Evolutionary conservation across 2,888 invertebrate species (phyloP), one percentile per base, ranked within the genome.

Genomic region (Eupithecia tripunctaria): DNA sequence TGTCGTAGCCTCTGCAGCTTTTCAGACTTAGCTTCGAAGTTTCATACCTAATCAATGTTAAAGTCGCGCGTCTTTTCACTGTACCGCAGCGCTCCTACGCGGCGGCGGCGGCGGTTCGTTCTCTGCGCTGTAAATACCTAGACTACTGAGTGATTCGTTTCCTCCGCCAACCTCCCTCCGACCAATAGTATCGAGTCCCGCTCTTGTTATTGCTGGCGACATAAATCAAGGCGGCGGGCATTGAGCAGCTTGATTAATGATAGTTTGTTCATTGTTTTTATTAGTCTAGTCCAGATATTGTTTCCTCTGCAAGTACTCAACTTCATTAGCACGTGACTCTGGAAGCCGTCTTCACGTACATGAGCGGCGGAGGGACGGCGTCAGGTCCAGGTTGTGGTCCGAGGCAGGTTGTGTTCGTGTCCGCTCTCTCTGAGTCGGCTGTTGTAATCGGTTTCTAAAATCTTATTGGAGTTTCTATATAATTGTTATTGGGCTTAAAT

Each of bases 111-210:
- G 18, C 1, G 43, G 7, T 4, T 47, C 47, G 7, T 5, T 43
- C n/a, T 7, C 47, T n/a, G 7, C 25, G 27, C 38, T 70, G 75
- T 75, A 75, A 62, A 68, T 70, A 43, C 4, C 15, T 14, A 1
- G 1, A n/a, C 7, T 7, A 10, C 75, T 68, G 76, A 77, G 74
- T 73, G 82, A 79, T 70, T 79, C 74, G 77, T 70, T 70, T 73
- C 72, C 73, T 72, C 77, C 71, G 70, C 79, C 72, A 82, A 0
- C 12, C 8, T 43, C 82, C 5, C 85, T 84, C 81, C 81, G 86
- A 86, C 84, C 87, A 85, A 87, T 83, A 63, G 56, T 79, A 71
- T 72, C 71, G n/a, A 73, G 65, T 72, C 74, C 70, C 62, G 70
- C 74, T 73, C 68, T 76, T 67, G 70, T 72, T 68, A 36, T 70